These are phyloP conservation scores for Halcyon senegalensis DNA, from an alignment of 2,113 vertebrate species.

Conservation along the genomic window DNA sequence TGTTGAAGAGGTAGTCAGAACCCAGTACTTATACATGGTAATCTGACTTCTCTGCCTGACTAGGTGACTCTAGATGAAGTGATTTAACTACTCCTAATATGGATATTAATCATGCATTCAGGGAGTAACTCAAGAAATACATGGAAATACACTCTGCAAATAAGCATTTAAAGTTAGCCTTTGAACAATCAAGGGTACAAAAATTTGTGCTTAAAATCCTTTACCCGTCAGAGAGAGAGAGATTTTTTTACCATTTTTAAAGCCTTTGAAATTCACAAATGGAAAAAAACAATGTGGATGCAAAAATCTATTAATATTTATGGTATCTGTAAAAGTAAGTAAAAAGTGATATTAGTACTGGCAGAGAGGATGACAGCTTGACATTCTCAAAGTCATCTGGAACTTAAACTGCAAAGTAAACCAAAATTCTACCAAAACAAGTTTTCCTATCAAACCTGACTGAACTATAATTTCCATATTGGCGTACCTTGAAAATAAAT, in stretches of 20 bases:
- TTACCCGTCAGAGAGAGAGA: not conserved
- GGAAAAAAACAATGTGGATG: not conserved
- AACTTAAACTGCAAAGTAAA: slow-evolving; percentile 6
- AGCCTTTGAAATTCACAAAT: not conserved
- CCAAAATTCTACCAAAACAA: not conserved
- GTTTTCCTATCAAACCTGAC: not conserved
- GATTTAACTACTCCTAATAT: fast-evolving
- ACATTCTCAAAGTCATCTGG: not conserved
- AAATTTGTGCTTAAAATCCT: not conserved
- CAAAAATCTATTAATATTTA: slow-evolving; percentile 29
- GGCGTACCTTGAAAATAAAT: not conserved
- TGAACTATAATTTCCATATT: not conserved
- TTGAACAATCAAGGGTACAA: not conserved
- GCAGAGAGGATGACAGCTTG: not conserved
- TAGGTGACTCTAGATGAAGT: not conserved
- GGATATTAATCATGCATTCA: not conserved
- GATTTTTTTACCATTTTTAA: not conserved
- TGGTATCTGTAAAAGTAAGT: not conserved
- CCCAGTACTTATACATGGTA: not conserved
- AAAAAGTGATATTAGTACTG: not conserved
- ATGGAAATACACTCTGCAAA: not conserved
- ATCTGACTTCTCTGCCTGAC: not conserved
- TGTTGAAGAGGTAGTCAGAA: not conserved
- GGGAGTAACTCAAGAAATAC: not conserved
- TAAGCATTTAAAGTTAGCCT: not conserved